Evolutionary conservation across 2,113 vertebrate species (phyloP).

Genomic region (Progne subis): DNA sequence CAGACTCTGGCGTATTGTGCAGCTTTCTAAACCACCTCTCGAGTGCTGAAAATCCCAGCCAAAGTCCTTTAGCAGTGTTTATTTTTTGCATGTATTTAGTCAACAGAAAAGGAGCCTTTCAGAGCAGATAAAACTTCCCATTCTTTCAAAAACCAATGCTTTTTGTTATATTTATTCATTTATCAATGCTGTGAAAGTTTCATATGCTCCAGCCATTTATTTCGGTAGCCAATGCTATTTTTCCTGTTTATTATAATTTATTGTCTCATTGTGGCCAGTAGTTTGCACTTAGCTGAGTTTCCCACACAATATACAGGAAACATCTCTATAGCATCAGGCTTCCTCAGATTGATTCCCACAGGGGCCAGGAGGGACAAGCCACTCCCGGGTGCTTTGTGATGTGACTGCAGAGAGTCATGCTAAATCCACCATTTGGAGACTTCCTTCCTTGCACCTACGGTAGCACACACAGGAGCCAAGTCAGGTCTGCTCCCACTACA

Average conservation of each 20-base stretch:
- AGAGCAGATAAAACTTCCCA: constrained; percentile 68
- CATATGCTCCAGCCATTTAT: constrained; percentile 76
- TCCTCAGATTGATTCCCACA: constrained; percentile 83
- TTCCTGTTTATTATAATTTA: constrained; percentile 89
- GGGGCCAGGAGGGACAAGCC: constrained; percentile 69
- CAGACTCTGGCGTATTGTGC: background rate
- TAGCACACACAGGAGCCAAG: constrained; percentile 35
- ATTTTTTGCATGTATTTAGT: constrained; percentile 36
- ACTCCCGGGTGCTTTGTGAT: constrained; percentile 76
- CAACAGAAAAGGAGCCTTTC: constrained; percentile 60
- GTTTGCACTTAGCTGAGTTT: constrained; percentile 78
- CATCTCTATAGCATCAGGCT: constrained; percentile 80
- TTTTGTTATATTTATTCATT: constrained; percentile 76
- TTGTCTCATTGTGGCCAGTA: constrained; percentile 82
- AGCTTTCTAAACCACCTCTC: constrained; percentile 16
- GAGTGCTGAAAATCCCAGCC: background rate
- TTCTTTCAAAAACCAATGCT: constrained; percentile 69
- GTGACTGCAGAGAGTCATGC: constrained; percentile 51
- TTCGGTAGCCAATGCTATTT: constrained; percentile 78
- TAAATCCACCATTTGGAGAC: constrained; percentile 63
- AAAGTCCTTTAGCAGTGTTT: background rate
- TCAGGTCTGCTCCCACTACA: constrained; percentile 29
- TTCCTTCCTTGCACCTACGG: constrained; percentile 78
- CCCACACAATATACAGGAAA: constrained; percentile 85
- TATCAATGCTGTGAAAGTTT: constrained; percentile 75